Conservation (phyloP, 2,113 vertebrate species). For the Gymnogyps californianus region DNA sequence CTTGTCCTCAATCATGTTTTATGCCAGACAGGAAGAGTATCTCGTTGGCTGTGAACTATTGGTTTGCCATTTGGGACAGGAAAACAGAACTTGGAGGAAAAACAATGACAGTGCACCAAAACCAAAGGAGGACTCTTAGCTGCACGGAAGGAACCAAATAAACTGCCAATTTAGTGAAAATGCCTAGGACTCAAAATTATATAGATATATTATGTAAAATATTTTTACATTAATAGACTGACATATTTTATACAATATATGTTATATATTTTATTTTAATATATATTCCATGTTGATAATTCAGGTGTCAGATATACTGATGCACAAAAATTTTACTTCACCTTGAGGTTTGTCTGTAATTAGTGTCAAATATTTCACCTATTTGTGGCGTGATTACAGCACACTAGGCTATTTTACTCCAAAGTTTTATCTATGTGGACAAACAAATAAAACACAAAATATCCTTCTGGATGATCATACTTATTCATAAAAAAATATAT, state of each 20-base stretch:
- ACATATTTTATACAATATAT: neutral
- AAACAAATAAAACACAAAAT: neutral
- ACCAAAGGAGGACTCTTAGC: neutral
- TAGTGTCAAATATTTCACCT: neutral
- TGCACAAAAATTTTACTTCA: neutral
- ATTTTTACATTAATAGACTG: neutral
- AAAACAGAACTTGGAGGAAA: neutral
- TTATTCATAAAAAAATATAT: too few species aligned
- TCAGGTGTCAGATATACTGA: neutral
- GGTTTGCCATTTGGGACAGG: neutral
- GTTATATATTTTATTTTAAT: neutral
- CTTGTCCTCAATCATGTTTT: neutral
- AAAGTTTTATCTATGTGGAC: neutral
- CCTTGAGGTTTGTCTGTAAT: neutral
- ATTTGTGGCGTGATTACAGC: rapidly evolving
- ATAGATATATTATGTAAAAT: neutral
- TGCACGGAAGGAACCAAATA: neutral
- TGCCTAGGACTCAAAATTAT: neutral
- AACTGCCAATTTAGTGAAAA: neutral
- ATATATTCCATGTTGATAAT: neutral
- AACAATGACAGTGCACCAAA: neutral
- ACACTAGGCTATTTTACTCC: neutral
- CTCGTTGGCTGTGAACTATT: neutral
- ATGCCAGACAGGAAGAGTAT: neutral
- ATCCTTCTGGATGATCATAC: neutral